phyloP scores from a whole-genome alignment of 2,888 invertebrate genomes.

The Cancer borealis region DNA sequence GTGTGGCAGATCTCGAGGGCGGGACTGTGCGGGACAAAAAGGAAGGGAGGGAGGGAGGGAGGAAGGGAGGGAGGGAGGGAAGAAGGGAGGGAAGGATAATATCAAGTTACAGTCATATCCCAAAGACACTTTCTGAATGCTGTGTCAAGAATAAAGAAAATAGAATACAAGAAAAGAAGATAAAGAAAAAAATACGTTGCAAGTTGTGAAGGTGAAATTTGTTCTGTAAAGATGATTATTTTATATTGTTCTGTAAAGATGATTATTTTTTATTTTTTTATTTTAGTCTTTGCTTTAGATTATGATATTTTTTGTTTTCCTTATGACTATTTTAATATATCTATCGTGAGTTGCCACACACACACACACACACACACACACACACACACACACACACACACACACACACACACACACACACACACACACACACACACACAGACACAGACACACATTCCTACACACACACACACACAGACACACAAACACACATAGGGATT shows the following conservation, averaged over 20 bases:
- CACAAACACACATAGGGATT: background rate
- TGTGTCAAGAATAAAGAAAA: background rate
- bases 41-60: background rate
- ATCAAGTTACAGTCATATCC: background rate
- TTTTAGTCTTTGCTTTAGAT: background rate
- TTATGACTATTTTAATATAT: background rate
- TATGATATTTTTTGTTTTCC: background rate
- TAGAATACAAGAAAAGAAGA: no score
- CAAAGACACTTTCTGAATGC: background rate
- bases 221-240: no score
- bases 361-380: background rate
- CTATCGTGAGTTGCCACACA: background rate
- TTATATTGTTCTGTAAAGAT: no score
- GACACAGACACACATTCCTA: background rate
- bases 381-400: background rate
- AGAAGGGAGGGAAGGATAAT: background rate
- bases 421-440: slow-evolving; percentile 34
- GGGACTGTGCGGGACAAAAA: background rate
- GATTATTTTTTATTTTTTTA: no score
- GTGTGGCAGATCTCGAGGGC: background rate
- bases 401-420: background rate
- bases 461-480: background rate
- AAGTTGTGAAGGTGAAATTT: no score
- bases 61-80: background rate
- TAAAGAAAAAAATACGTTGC: no score